Evolutionary conservation across 2,113 vertebrate genomes (phyloP), one percentile per base, ranked within the genome.

Genomic region (Carlito syrichta): DNA sequence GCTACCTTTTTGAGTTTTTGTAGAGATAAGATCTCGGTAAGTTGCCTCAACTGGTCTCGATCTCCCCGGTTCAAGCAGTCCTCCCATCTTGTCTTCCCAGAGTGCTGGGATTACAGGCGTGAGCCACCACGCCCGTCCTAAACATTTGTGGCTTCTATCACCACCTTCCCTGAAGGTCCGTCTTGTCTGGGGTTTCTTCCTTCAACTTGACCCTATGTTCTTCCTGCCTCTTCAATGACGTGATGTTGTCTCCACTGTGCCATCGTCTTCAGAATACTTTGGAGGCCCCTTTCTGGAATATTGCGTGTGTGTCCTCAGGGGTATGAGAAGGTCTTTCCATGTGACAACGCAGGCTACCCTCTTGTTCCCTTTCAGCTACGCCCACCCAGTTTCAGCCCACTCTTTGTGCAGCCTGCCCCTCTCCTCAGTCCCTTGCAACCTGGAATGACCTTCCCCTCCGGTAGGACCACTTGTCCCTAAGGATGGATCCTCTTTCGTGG

Each of bases 251-350:
- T 19, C 48, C 30, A 0, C 30, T 84, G 52, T 27, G 30, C 54
- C 89, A 20, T 90, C 38, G 7, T 56, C 38, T 48, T 87, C 35
- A 25, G 68, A 38, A n/a, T 91, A 32, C 8, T n/a, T 40, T 45
- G 87, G 20, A 40, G 30, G 43, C 38, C n/a, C 35, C 69, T 22
- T 74, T 20, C 71, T 63, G 23, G 9, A 35, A 5, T 69, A 11
- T 45, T 35, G 16, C 27, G 3, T 2, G 0, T 17, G 2, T 30
- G 22, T 8, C 27, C 35, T 3, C 6, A 22, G 14, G 48, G n/a
- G 13, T 40, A 27, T 56, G 50, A 63, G 27, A 25, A 32, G 32
- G 73, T 60, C 66, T 76, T 35, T 20, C 40, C 77, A 1, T 60
- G 35, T 79, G 32, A 86, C 9, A 62, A 54, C 35, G 60, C 3